phyloP scores from a whole-genome alignment of 2,797 vertebrate genomes.

The Mionectes olivaceus region DNA sequence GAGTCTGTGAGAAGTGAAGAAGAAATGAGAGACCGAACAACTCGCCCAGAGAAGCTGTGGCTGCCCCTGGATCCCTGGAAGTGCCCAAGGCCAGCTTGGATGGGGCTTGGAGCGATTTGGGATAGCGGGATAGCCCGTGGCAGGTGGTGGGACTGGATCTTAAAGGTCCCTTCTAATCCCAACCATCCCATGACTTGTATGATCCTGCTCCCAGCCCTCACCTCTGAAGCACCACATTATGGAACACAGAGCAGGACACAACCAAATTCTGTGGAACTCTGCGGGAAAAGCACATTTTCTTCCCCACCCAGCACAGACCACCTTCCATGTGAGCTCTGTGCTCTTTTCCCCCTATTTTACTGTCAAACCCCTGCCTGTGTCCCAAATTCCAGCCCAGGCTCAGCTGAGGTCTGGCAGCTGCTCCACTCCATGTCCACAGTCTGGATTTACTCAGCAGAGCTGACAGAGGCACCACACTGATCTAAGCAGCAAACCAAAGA shows the following conservation, averaged over 20 bases:
- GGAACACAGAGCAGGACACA: background rate
- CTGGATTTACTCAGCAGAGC: background rate
- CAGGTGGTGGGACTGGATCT: too few species aligned
- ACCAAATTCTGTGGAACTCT: fast-evolving
- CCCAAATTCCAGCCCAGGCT: background rate
- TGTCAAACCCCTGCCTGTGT: background rate
- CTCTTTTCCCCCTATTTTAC: fast-evolving
- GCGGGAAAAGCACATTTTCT: background rate
- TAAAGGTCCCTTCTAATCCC: background rate
- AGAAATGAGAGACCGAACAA: background rate
- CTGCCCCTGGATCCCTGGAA: background rate
- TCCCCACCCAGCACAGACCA: background rate
- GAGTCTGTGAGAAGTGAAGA: background rate
- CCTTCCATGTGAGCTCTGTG: fast-evolving
- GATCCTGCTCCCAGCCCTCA: background rate
- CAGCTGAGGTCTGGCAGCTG: background rate
- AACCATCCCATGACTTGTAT: fast-evolving
- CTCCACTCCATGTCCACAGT: fast-evolving
- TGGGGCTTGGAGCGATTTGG: fast-evolving
- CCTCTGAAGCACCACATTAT: fast-evolving
- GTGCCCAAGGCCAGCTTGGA: background rate
- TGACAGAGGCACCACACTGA: background rate
- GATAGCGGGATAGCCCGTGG: fast-evolving
- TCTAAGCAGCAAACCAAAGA: background rate
- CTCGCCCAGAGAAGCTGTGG: background rate